Evolutionary conservation across 2,888 invertebrate genomes (phyloP), one percentile per base, ranked within the genome.

Genomic region (Dryocosmus kuriphilus): DNA sequence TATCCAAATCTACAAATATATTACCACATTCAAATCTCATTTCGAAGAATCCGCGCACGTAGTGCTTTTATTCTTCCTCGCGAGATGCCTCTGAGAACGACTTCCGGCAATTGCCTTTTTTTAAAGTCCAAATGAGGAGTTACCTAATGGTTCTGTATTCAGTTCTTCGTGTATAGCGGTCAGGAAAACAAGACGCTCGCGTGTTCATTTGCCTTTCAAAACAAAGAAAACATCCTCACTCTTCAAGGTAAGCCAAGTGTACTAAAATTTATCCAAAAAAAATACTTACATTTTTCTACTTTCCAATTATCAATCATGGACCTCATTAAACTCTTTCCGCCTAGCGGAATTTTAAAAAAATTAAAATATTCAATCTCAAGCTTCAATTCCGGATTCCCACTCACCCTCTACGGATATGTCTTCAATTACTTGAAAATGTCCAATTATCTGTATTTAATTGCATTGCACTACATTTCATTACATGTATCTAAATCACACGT

Each of bases 111-210:
- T 71, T 71, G 67, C 67, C 67, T 71, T 71, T 80, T 80, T 80
- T 80, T 78, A 77, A 80, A 80, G 71, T 27, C 76, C 76, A 74
- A 77, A 75, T 61, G 71, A 62, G 76, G 85, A 84, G 84, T 87
- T 85, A 85, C 82, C 83, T 84, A 86, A 86, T 86, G 85, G 81
- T 84, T 82, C 82, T 78, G 83, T 79, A 81, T 79, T 85, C 88
- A 88, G 88, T 88, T 87, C 84, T 85, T 82, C 83, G 82, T 79
- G 79, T 86, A 41, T 41, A 85, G 80, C 86, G 80, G 77, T 78
- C 77, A 77, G 83, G 86, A 84, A 86, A 86, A 84, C 85, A 80
- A 80, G 81, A 73, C 63, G 74, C 74, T 77, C 51, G 63, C 35
- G 51, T 73, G 60, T 62, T 41, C 41, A 19, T n/a, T 71, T 51